phyloP scores from a whole-genome alignment of 2,113 vertebrate genomes.

The Crotophaga sulcirostris region DNA sequence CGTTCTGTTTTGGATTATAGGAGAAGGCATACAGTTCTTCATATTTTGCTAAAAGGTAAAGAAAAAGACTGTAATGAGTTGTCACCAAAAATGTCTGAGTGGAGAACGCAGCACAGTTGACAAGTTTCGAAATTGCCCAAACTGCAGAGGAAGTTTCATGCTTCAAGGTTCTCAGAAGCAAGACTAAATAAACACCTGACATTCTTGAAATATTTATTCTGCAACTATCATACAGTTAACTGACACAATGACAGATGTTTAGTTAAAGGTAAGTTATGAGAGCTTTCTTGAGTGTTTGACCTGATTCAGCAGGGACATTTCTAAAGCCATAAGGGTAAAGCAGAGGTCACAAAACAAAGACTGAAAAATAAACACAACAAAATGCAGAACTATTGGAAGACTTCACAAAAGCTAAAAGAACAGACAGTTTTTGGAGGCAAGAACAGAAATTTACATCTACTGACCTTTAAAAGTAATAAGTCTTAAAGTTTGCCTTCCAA shows the following conservation, averaged over 20 bases:
- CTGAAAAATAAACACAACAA: neutral
- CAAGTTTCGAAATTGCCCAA: neutral
- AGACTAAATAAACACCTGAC: neutral
- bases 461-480: neutral
- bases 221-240: neutral
- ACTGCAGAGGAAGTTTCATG: neutral
- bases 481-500: neutral
- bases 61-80: neutral
- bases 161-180: neutral
- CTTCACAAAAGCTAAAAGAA: neutral
- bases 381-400: neutral
- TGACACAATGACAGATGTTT: neutral
- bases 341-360: neutral
- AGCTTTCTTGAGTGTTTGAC: neutral
- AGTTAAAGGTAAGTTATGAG: neutral
- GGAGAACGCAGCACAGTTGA: neutral
- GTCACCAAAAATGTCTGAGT: neutral
- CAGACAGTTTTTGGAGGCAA: neutral
- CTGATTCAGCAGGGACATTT: neutral
- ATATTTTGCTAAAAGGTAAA: slow-evolving; percentile 60
- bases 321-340: neutral
- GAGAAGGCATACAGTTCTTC: slow-evolving; percentile 96
- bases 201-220: neutral
- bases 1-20: slow-evolving; percentile 96
- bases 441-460: neutral